A percentile compares a stretch with the other conserved stretches of the same genome.
phyloP scores from a whole-genome alignment of 92 coral and sea anemone species.

The Muricea muricata region DNA sequence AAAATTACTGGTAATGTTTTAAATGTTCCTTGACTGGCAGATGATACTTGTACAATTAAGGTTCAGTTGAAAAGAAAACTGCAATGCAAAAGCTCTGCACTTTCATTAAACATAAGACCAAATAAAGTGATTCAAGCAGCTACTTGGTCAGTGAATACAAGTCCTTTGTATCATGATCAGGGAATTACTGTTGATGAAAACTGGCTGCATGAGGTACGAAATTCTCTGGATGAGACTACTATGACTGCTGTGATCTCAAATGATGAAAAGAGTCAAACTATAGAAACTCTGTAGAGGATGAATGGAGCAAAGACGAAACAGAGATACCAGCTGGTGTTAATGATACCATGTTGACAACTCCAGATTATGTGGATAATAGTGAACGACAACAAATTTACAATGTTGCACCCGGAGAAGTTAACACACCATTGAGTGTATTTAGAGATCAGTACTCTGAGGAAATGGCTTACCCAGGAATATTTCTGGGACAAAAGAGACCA shows the following conservation, averaged over 20 bases:
- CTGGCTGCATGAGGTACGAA: background rate
- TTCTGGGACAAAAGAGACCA: background rate
- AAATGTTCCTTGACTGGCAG: no score
- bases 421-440: slow-evolving; percentile 9
- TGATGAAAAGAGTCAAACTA: background rate
- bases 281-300: slow-evolving; percentile 15
- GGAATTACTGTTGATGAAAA: background rate
- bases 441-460: background rate
- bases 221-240: background rate
- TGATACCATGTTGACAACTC: background rate
- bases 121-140: no score
- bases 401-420: slow-evolving; percentile 37
- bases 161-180: background rate
- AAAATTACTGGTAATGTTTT: no score
- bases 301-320: slow-evolving; percentile 57
- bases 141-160: background rate
- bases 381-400: slow-evolving; percentile 58
- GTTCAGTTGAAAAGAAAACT: no score
- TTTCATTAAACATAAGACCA: no score
- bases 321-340: slow-evolving; percentile 57
- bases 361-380: slow-evolving; percentile 57
- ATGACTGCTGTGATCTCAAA: background rate
- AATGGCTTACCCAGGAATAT: background rate
- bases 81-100: no score
- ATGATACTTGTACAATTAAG: no score